Conservation (phyloP, 2,888 invertebrate species). For the Nomada flava region DNA sequence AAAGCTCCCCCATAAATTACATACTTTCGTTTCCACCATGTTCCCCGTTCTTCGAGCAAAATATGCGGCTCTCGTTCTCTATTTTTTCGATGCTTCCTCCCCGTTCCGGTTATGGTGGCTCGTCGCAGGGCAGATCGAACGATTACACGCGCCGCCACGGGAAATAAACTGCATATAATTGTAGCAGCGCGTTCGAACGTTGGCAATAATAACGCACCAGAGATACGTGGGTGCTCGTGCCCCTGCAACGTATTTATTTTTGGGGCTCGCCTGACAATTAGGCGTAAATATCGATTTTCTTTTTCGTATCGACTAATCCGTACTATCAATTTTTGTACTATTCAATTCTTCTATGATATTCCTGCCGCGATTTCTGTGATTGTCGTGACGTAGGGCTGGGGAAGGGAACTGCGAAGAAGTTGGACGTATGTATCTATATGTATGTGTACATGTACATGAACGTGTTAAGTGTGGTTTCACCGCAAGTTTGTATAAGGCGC, state of each 20-base stretch:
- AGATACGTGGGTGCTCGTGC: slow-evolving; percentile 49
- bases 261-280: slow-evolving; percentile 47
- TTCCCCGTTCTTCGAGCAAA: slow-evolving; percentile 1
- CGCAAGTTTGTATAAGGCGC: slow-evolving; percentile 70
- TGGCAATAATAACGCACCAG: slow-evolving; percentile 65
- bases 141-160: slow-evolving; percentile 60
- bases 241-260: slow-evolving; percentile 55
- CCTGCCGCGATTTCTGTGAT: slow-evolving; percentile 39
- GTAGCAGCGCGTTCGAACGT: slow-evolving; percentile 62
- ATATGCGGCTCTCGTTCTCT: slow-evolving; percentile 18
- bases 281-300: not conserved
- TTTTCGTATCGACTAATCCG: not conserved
- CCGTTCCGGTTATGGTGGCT: slow-evolving; percentile 53
- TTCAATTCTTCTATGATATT: not conserved
- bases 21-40: not conserved
- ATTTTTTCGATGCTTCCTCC: slow-evolving; percentile 24
- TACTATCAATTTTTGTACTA: too few species aligned
- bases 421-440: not conserved
- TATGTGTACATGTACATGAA: slow-evolving; percentile 22
- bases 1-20: too few species aligned
- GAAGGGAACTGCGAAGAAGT: slow-evolving; percentile 13
- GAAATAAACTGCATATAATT: slow-evolving; percentile 80
- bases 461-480: slow-evolving; percentile 69
- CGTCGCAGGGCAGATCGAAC: slow-evolving; percentile 65
- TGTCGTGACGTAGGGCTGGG: slow-evolving; percentile 4